Evolutionary conservation across 2,797 vertebrate genomes (phyloP), one percentile per base, ranked within the genome.

Genomic region (Valencia hispanica): DNA sequence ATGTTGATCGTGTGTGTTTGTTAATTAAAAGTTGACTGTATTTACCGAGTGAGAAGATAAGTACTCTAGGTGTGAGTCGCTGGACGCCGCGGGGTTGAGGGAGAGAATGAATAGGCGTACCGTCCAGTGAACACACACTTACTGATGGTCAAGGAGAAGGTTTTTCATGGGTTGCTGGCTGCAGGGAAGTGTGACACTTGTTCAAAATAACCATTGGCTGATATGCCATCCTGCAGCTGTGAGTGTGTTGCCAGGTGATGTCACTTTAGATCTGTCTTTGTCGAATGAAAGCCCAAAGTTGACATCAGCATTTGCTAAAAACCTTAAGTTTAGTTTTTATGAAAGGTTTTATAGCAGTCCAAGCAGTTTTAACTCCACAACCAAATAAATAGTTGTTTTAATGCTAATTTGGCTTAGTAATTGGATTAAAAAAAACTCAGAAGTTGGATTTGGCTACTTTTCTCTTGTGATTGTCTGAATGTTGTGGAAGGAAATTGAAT

Each of bases 401-500:
- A 81, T 43, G 32, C 72, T 66, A 83, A 79, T 75, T 0, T 2
- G 15, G 20, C 71, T 84, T 63, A 72, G 61, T 34, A 45, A 47
- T 71, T 70, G 34, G 41, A 77, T 80, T 48, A 81, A 68, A 17
- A 59, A 68, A 17, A 59, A 74, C 80, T 73, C 75, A 74, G 78
- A 78, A 75, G 72, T 70, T 75, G 69, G 79, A 86, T 74, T 89
- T 84, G 79, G 75, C 77, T 79, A 78, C 73, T 50, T 71, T 48
- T 57, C 72, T 68, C 8, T 77, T 89, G 20, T 83, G 78, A 87
- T 82, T 82, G 75, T 65, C 71, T 32, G 72, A 77, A 84, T 84
- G 70, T 68, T 75, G 84, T 87, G 89, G 80, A 89, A 85, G 85
- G 86, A 93, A 89, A n/a, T n/a, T n/a, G n/a, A n/a, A n/a, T n/a